Evolutionary conservation across 2,113 vertebrate genomes (phyloP).

Genomic region (Stomatorhinus ivindoensis): DNA sequence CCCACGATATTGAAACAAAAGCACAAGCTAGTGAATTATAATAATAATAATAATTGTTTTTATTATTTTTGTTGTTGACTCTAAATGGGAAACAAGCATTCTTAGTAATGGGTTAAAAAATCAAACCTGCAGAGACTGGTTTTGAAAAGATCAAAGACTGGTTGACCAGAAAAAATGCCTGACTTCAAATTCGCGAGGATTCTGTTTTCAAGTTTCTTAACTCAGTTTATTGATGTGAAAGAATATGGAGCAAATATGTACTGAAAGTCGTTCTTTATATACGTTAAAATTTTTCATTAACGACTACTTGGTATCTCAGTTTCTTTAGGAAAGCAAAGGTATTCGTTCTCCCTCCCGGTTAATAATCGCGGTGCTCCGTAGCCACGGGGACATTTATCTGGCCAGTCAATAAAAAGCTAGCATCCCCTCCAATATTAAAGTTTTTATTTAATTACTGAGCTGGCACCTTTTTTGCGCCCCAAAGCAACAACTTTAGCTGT

Average conservation of each 20-base stretch:
- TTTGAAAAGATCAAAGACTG: background rate
- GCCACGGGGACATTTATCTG: background rate
- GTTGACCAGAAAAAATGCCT: background rate
- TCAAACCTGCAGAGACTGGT: background rate
- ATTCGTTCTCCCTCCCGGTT: background rate
- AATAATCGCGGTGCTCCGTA: background rate
- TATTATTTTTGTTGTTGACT: background rate
- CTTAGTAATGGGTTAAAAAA: background rate
- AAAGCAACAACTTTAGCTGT: background rate
- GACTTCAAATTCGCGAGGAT: background rate
- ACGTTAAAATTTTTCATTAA: background rate
- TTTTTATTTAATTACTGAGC: background rate
- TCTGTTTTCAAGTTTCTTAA: background rate
- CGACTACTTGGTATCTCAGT: background rate
- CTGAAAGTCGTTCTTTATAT: background rate
- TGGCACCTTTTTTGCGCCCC: background rate
- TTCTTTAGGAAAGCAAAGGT: background rate
- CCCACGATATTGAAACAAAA: background rate
- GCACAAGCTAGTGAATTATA: background rate
- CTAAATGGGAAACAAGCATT: background rate
- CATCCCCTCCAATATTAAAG: background rate
- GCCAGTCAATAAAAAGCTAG: background rate
- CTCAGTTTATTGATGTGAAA: background rate
- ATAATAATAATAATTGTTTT: background rate
- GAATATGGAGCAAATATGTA: background rate